A percentile compares a stretch with the other conserved stretches of the same genome.
Evolutionary conservation across 2,113 vertebrate genomes (phyloP).

Genomic region (Mastomys natalensis): DNA sequence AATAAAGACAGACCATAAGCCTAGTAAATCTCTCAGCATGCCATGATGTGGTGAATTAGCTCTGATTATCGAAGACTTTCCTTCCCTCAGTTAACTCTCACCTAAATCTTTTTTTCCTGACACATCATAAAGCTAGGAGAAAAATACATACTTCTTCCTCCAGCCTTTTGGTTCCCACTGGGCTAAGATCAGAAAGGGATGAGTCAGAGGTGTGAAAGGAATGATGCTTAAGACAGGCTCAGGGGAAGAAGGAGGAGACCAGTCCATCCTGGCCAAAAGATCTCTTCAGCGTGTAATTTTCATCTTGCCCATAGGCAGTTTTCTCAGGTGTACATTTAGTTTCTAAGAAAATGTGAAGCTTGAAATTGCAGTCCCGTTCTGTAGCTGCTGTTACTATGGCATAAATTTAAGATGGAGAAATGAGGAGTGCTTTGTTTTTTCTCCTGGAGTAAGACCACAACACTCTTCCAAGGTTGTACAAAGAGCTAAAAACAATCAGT

Average conservation of each 20-base stretch:
- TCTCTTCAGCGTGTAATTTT: slow-evolving; percentile 30
- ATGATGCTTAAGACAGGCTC: slow-evolving; percentile 16
- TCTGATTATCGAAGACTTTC: background rate
- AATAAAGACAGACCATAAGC: background rate
- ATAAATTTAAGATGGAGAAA: slow-evolving; percentile 67
- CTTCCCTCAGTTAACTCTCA: slow-evolving; percentile 49
- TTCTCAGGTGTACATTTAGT: slow-evolving; percentile 45
- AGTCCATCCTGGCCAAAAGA: slow-evolving; percentile 6
- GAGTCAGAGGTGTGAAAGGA: background rate
- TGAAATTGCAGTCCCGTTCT: background rate
- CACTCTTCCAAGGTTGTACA: slow-evolving; percentile 9
- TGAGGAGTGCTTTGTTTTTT: slow-evolving; percentile 67
- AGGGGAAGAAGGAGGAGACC: background rate
- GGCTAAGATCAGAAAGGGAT: slow-evolving; percentile 43
- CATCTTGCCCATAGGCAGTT: slow-evolving; percentile 41
- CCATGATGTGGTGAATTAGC: background rate
- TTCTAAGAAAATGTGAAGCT: slow-evolving; percentile 60
- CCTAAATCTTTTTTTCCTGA: background rate
- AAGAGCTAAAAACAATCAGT: slow-evolving; percentile 35
- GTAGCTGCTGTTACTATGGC: slow-evolving; percentile 6
- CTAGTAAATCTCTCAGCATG: slow-evolving; percentile 17
- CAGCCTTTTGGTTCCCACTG: slow-evolving; percentile 13
- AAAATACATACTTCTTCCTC: background rate
- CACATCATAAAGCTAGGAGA: background rate
- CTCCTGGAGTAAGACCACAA: slow-evolving; percentile 50